These are phyloP conservation scores for Pipistrellus pipistrellus DNA, from an alignment of 2,797 vertebrate species.

Conservation along the genomic window DNA sequence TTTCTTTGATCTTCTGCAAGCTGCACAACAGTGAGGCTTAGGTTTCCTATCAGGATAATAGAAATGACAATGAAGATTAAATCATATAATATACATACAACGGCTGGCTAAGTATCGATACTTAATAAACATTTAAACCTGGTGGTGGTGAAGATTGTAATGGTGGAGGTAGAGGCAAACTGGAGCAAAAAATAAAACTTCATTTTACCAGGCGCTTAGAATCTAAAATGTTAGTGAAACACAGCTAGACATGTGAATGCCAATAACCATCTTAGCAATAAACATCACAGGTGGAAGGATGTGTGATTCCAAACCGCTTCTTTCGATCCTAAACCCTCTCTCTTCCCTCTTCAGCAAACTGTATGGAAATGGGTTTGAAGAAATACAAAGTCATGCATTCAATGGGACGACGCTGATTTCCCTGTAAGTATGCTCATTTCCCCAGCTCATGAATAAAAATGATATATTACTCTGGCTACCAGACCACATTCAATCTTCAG, in stretches of 20 bases:
- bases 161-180: not conserved
- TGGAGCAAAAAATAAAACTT: not conserved
- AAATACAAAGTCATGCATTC: constrained; percentile 94
- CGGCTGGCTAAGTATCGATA: not conserved
- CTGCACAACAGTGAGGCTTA: not conserved
- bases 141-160: not conserved
- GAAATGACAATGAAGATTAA: not conserved
- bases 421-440: constrained; percentile 90
- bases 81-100: not conserved
- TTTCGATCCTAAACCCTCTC: constrained; percentile 49
- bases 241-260: not conserved
- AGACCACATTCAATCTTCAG: constrained; percentile 79
- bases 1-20: not conserved
- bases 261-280: constrained; percentile 44
- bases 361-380: constrained; percentile 94
- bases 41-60: not conserved
- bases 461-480: constrained; percentile 74
- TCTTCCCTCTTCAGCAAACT: constrained; percentile 90
- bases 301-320: constrained; percentile 42
- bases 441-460: constrained; percentile 80
- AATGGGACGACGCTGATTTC: constrained; percentile 94
- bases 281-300: constrained; percentile 30
- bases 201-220: not conserved
- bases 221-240: not conserved
- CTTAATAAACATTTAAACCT: not conserved